Evolutionary conservation across 2,888 invertebrate genomes (phyloP), one percentile per base, ranked within the genome.

Genomic region (Trimorus sp.): DNA sequence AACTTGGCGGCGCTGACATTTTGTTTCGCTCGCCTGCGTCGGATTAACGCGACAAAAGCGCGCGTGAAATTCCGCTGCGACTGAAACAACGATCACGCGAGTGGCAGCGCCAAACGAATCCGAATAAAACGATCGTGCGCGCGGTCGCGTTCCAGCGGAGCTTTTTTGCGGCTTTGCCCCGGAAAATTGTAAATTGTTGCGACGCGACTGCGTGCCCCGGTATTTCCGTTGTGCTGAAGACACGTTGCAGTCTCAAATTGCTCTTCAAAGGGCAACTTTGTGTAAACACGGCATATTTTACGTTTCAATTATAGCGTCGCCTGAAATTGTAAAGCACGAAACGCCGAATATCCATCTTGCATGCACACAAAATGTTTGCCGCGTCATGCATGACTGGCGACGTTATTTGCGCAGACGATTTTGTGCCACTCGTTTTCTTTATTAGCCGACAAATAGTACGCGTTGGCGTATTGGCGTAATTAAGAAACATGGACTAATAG

Each of bases 221-320:
- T 62, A 37, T 37, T 36, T 42, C 7, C 40, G 8, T 62, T 63
- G 45, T 63, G 62, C 48, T 63, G 58, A 56, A 40, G 45, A 73
- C 49, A 56, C 48, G 63, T 73, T 12, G 15, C 8, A 45, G 45
- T 73, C 16, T 60, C 59, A 66, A 59, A 75, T 59, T 58, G 66
- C 53, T 53, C 60, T 75, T 75, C 60, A 66, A 75, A 75, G 75
- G 12, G 53, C 42, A 59, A 66, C 66, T 60, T 75, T 42, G 38
- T 51, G 58, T 58, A 74, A 74, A 65, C 26, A 74, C 49, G 26
- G 49, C 49, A 49, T 74, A 74, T 74, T 74, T 74, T 74, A 74
- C 65, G 65, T 65, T 74, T 74, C 74, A 65, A 74, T 74, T 74
- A 74, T 65, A 65, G 38, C 63, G 63, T 38, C 54, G 48, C 56